Evolutionary conservation across 2,113 vertebrate species (phyloP), one percentile per base, ranked within the genome.

Genomic region (Pluvialis apricaria): DNA sequence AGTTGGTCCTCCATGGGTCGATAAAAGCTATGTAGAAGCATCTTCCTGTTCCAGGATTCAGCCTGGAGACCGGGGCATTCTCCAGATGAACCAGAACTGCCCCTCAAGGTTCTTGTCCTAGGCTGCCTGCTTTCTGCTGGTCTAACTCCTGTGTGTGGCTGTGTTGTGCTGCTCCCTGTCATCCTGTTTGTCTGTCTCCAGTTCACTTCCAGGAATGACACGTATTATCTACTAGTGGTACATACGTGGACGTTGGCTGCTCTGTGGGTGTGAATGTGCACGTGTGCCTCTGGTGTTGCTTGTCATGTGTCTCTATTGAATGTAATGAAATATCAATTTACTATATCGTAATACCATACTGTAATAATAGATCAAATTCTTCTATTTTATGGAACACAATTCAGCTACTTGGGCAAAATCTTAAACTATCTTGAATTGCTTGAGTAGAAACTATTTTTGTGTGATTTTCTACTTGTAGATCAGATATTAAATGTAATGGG

Each of bases 61-160:
- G 10, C 28, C 17, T 75, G n/a, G 51, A 87, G n/a, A 36, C 38
- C 1, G 2, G 40, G 19, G 6, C 6, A 4, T 78, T 85, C 20
- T 91, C 4, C 31, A 52, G 40, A 31, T 61, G 45, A 57, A 52
- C 36, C 25, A 57, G 49, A 66, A 9, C 25, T 80, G 49, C 58
- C 25, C 25, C 18, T 72, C 7, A 21, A 5, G 16, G 11, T 80
- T 72, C 12, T 68, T 54, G 3, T 51, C 82, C 34, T 62, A 16
- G 34, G 11, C 17, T 18, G 6, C 8, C 25, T 71, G 21, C 52
- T 82, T 86, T 79, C 57, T 75, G 10, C 29, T 20, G 3, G 13
- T 73, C 13, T 78, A 81, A 26, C 19, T 71, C 6, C 2, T 4
- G 5, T 38, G 18, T 0, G 0, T 32, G 31, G 18, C 38, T 0